A percentile compares a stretch with the other conserved stretches of the same genome.
These are phyloP conservation scores for Mythimna ferrago DNA, from an alignment of 2,888 invertebrate genomes.

Conservation along the genomic window DNA sequence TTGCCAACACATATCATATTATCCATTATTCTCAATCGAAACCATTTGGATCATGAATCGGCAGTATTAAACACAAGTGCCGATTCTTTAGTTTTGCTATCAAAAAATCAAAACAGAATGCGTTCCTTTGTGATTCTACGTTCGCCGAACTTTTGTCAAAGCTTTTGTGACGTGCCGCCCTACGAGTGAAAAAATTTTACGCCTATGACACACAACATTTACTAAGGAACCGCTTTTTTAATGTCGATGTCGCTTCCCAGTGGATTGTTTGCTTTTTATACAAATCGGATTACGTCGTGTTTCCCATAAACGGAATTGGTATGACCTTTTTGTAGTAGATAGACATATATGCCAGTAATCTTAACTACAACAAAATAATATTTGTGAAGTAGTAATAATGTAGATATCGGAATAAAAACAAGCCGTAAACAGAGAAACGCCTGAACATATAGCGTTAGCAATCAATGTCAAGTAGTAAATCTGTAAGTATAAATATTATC, in stretches of 20 bases:
- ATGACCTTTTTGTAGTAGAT: conserved; percentile 18
- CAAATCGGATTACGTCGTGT: conserved; percentile 68
- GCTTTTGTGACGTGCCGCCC: conserved; percentile 80
- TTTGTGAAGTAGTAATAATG: background rate
- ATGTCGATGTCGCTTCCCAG: conserved; percentile 52
- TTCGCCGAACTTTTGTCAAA: conserved; percentile 82
- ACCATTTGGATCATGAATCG: conserved; percentile 74
- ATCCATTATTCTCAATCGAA: conserved; percentile 71
- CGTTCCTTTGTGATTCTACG: conserved; percentile 77
- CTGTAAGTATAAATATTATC: background rate
- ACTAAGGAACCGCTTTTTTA: conserved; percentile 75
- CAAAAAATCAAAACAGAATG: conserved; percentile 86
- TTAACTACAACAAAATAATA: conserved; percentile 20
- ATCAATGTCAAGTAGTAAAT: conserved; percentile 1
- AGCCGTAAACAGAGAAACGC: conserved; percentile 5
- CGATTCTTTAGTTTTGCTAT: conserved; percentile 81
- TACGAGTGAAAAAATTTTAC: conserved; percentile 71
- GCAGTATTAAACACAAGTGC: conserved; percentile 79
- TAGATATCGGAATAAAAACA: background rate
- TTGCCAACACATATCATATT: conserved; percentile 77
- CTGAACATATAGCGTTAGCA: conserved; percentile 22
- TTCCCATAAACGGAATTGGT: conserved; percentile 31
- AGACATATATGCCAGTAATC: background rate
- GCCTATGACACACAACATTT: conserved; percentile 77
- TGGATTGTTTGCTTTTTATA: conserved; percentile 60